These are phyloP conservation scores for Peromyscus aztecus DNA, from an alignment of 2,797 vertebrate genomes.

Conservation along the genomic window DNA sequence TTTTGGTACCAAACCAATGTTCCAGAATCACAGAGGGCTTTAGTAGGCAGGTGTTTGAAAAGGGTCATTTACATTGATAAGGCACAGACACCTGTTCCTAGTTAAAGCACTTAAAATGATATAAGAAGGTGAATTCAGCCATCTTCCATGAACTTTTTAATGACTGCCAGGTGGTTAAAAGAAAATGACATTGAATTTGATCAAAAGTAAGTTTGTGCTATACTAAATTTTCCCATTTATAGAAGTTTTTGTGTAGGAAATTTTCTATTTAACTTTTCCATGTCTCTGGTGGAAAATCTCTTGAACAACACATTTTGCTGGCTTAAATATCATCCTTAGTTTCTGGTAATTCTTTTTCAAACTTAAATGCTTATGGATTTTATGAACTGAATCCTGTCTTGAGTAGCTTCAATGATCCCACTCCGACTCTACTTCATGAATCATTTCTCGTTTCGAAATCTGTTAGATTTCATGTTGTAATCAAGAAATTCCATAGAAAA, in stretches of 20 bases:
- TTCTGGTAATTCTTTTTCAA: slow-evolving; percentile 21
- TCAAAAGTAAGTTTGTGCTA: background rate
- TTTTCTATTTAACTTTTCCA: background rate
- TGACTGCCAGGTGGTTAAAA: slow-evolving; percentile 67
- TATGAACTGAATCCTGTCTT: background rate
- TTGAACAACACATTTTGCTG: background rate
- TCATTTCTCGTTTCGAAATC: background rate
- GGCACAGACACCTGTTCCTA: slow-evolving; percentile 58
- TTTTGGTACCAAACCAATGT: slow-evolving; percentile 35
- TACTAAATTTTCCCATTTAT: slow-evolving; percentile 37
- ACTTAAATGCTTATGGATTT: background rate
- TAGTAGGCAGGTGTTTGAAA: slow-evolving; percentile 68
- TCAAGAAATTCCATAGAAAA: background rate
- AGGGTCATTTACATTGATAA: slow-evolving; percentile 69
- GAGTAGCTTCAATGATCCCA: background rate
- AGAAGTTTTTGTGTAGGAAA: background rate
- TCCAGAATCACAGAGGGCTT: background rate
- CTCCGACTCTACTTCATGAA: background rate
- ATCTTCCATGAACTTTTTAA: slow-evolving; percentile 53
- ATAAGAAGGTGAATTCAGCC: slow-evolving; percentile 48
- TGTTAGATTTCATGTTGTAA: background rate
- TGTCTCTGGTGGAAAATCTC: background rate
- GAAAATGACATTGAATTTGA: background rate
- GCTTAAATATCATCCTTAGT: background rate
- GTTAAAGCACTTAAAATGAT: slow-evolving; percentile 50